Evolutionary conservation across 1,140 invertebrate genomes (phyloP), one percentile per base, ranked within the genome.

Genomic region (Drosophila pachea): DNA sequence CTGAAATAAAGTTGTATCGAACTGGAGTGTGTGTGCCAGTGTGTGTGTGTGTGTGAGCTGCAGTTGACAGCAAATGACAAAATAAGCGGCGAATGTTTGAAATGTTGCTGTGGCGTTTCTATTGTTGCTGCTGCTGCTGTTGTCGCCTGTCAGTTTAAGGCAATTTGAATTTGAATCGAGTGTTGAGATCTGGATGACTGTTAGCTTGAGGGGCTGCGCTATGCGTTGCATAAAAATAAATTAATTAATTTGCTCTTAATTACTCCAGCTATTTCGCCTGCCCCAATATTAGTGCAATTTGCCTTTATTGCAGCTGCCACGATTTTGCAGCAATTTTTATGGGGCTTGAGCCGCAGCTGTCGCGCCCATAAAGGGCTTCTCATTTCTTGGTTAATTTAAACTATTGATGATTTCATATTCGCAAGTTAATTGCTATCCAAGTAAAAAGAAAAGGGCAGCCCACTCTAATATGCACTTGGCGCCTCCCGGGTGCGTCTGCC

Each of bases 41-140:
- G 32, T 53, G 31, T 52, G n/a, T 53, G 58, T 12, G 58, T 48
- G 49, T 43, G 40, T 43, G 42, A 35, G 55, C 66, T 67, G 55
- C 76, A 74, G 79, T 84, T 83, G 79, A 84, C 79, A 83, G 79
- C 81, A 79, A 84, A 84, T 83, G 79, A 83, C 79, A 83, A 84
- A 84, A 83, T 83, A 84, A 65, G 79, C 79, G 66, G 69, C 69
- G 81, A 86, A 76, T 76, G 73, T 74, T 76, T 84, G 63, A 72
- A 78, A 79, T 84, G 74, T 66, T 75, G 43, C 72, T 75, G 35
- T 67, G 36, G 1, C 11, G 8, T 60, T 50, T 7, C 31, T 31
- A 8, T 60, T 62, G 9, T 54, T 66, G 35, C 54, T 68, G 47
- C 12, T 49, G 40, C 32, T 61, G 58, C 36, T 42, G 56, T 50